Evolutionary conservation across 1,140 invertebrate genomes (phyloP), one percentile per base, ranked within the genome.

Genomic region (Drosophila pruinosa): DNA sequence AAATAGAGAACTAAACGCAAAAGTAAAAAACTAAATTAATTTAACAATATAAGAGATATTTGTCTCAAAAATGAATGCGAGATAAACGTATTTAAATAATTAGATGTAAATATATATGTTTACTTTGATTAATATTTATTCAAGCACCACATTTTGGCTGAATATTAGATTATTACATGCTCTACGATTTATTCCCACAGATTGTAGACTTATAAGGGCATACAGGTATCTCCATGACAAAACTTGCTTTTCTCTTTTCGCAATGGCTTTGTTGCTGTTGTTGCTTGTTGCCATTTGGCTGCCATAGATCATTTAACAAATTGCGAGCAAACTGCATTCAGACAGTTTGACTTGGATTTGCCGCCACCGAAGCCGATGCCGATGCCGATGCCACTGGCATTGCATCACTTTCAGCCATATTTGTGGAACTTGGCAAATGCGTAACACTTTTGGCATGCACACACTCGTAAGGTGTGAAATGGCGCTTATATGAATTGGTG

Each of bases 381-480:
- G 48, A 38, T 43, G 58, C 31, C 39, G 38, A 5, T 19, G 56
- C 7, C 24, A 22, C 31, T 47, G 48, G 59, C 59, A 83, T 83
- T 83, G 80, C 80, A 80, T 85, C 80, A 85, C 64, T 47, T 71
- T 19, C 21, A 41, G 61, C 57, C 57, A 68, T 64, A 64, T 71
- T 61, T 39, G 56, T 53, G 68, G 54, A 47, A 71, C 67, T 58
- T 70, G 72, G 21, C 68, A 58, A 72, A 75, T 71, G 72, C 72
- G 59, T 75, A 72, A 75, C 69, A 65, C 61, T 15, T 57, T 43
- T 67, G 68, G 72, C 72, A 67, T 72, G 61, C 61, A 70, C 21
- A 53, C 21, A 47, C 43, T n/a, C 10, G 41, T 41, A 26, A 75
- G 68, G 68, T 75, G 72, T 75, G 61, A 75, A 75, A 75, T 74